Conservation (phyloP, 1,140 invertebrate species). For the Brachionus koreanus region DNA sequence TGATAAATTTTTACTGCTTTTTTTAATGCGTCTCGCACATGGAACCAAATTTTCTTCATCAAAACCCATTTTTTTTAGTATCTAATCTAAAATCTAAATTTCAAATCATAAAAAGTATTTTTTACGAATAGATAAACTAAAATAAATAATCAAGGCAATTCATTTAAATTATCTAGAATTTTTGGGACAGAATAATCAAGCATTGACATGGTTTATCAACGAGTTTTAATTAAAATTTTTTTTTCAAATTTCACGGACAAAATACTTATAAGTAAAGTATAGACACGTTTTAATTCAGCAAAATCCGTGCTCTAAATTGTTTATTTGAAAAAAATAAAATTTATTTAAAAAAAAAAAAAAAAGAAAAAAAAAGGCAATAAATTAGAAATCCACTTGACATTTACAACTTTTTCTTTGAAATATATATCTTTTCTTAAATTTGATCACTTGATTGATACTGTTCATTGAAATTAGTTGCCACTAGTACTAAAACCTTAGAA, state of each 20-base stretch:
- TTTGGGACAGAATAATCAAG: conserved; percentile 8
- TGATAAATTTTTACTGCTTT: not conserved
- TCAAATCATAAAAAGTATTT: not conserved
- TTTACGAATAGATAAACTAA: conserved; percentile 10
- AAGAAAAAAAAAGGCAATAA: conserved; percentile 3
- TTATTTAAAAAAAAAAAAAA: not conserved
- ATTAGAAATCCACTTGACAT: conserved; percentile 28
- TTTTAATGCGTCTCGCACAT: not conserved
- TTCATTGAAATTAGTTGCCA: not conserved
- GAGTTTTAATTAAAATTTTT: not conserved
- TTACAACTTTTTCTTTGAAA: conserved; percentile 28
- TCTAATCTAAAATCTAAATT: not conserved
- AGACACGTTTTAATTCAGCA: not conserved
- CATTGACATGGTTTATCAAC: conserved; percentile 6
- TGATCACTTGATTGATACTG: not conserved
- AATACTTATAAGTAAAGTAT: not conserved
- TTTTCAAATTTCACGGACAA: not conserved
- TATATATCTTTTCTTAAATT: conserved; percentile 17
- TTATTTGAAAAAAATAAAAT: not conserved
- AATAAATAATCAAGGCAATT: not conserved
- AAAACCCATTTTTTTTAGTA: not conserved
- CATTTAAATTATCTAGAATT: not conserved
- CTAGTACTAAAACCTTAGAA: not conserved
- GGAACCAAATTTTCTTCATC: conserved; percentile 24
- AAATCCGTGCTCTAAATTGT: not conserved